Evolutionary conservation across 2,888 invertebrate genomes (phyloP).

Genomic region (Catocala nupta): DNA sequence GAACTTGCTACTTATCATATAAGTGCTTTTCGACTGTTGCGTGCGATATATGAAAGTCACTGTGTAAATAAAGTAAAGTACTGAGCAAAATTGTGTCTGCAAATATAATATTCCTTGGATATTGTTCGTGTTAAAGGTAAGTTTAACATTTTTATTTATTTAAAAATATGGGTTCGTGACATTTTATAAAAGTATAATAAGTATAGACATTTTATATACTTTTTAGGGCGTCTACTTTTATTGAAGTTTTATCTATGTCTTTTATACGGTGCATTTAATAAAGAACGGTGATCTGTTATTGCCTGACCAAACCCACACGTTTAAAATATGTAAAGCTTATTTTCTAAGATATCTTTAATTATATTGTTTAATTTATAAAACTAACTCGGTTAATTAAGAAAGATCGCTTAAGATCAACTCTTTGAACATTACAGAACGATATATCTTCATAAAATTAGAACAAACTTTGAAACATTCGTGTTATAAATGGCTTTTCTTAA

Average conservation of each 20-base stretch:
- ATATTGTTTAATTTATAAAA: background rate
- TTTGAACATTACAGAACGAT: background rate
- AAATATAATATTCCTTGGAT: conserved; percentile 41
- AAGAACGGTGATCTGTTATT: too few species aligned
- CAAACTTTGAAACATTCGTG: conserved; percentile 9
- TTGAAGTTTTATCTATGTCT: too few species aligned
- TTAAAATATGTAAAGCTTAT: conserved; percentile 30
- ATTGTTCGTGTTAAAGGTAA: conserved; percentile 40
- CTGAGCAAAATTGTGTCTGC: conserved; percentile 38
- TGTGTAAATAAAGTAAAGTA: conserved; percentile 41
- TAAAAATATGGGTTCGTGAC: too few species aligned
- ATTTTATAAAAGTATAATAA: too few species aligned
- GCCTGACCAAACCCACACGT: conserved; percentile 10
- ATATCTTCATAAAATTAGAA: conserved; percentile 10
- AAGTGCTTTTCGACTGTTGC: conserved; percentile 47
- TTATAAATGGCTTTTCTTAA: conserved; percentile 13
- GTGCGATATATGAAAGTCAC: conserved; percentile 35
- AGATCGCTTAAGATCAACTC: conserved; percentile 32
- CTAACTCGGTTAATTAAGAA: conserved; percentile 21
- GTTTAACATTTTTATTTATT: conserved; percentile 18
- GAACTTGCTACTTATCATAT: conserved; percentile 49
- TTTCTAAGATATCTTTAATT: conserved; percentile 16
- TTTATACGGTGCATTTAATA: too few species aligned
- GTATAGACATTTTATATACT: too few species aligned
- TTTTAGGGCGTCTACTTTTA: too few species aligned